Percentiles rank a stretch among this genome's conserved stretches.
phyloP scores from a whole-genome alignment of 1,140 invertebrate genomes.

The Drosophila guanche region DNA sequence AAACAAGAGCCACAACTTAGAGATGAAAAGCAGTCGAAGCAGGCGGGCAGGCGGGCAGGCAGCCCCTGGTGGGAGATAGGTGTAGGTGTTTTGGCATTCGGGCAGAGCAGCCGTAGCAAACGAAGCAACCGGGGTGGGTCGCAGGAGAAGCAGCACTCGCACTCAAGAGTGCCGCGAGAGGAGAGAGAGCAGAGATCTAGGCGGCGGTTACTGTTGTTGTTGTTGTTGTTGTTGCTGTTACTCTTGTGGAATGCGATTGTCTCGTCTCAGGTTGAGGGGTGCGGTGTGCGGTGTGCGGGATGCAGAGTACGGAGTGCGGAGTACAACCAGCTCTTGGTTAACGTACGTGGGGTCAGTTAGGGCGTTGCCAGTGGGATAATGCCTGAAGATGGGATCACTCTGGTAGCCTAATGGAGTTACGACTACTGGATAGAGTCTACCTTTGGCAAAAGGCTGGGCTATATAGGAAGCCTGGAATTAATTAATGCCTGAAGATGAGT shows the following conservation, averaged over 20 bases:
- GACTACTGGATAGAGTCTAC: constrained; percentile 32
- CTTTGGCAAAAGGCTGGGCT: too few relatives aligned
- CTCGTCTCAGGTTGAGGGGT: constrained; percentile 24
- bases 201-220: constrained; percentile 18
- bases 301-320: too few relatives aligned
- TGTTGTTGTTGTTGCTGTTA: constrained; percentile 16
- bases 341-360: constrained; percentile 71
- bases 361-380: constrained; percentile 47
- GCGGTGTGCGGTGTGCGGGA: not conserved
- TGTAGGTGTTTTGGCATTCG: constrained; percentile 79
- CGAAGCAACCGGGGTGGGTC: not conserved
- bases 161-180: not conserved
- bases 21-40: constrained; percentile 49
- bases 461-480: too few relatives aligned
- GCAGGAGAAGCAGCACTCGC: too few relatives aligned
- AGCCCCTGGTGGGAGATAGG: constrained; percentile 41
- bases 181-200: constrained; percentile 28
- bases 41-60: not conserved
- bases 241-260: constrained; percentile 68
- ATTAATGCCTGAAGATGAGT: too few relatives aligned
- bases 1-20: constrained; percentile 3
- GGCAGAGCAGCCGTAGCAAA: constrained; percentile 22
- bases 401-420: constrained; percentile 54
- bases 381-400: constrained; percentile 51
- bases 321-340: constrained; percentile 31